Evolutionary conservation across 2,113 vertebrate genomes (phyloP).

Genomic region (Athene cunicularia): DNA sequence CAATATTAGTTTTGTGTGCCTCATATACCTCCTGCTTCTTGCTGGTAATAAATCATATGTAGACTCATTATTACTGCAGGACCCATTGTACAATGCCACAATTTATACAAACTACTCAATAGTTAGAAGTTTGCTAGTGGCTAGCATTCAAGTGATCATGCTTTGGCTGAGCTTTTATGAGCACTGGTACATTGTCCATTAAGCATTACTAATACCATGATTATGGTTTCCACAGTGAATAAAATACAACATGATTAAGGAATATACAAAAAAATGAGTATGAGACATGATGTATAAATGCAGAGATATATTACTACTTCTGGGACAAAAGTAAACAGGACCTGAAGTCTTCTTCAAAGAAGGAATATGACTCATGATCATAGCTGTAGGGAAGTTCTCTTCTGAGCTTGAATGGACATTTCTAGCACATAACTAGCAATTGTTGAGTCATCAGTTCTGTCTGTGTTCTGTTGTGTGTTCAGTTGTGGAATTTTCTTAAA

Average conservation of each 20-base stretch:
- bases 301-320: not conserved
- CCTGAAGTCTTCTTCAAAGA: rapidly evolving
- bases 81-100: not conserved
- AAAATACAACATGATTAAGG: not conserved
- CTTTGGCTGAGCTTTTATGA: not conserved
- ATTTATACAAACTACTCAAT: not conserved
- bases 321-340: not conserved
- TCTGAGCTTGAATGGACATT: not conserved
- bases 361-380: not conserved
- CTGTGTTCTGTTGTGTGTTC: not conserved
- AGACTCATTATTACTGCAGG: not conserved
- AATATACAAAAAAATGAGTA: not conserved
- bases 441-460: not conserved
- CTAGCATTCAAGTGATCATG: not conserved
- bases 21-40: not conserved
- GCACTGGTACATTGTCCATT: not conserved
- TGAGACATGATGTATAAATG: not conserved
- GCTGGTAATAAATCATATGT: not conserved
- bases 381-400: not conserved
- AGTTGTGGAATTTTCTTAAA: not conserved
- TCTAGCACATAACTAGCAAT: not conserved
- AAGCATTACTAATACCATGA: not conserved
- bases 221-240: not conserved
- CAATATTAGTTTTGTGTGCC: not conserved
- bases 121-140: not conserved